Evolutionary conservation across 2,797 vertebrate species (phyloP), one percentile per base, ranked within the genome.

Genomic region (Echiichthys vipera): DNA sequence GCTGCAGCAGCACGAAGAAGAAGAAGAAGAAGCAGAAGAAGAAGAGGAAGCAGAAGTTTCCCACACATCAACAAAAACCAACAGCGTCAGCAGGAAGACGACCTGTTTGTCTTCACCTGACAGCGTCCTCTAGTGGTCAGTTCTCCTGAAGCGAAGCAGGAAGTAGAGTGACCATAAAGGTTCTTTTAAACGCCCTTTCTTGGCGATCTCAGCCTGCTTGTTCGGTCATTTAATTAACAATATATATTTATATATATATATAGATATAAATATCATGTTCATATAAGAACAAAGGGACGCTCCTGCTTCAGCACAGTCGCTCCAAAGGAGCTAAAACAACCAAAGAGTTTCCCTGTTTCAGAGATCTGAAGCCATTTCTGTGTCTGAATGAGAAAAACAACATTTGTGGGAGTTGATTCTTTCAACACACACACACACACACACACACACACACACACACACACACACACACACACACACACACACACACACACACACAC

Each of bases 331-430:
- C n/a, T n/a, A n/a, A n/a, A n/a, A n/a, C n/a, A n/a, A n/a, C n/a
- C n/a, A n/a, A n/a, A n/a, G n/a, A n/a, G n/a, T n/a, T n/a, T n/a
- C n/a, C n/a, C n/a, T n/a, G n/a, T n/a, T n/a, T n/a, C n/a, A n/a
- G n/a, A n/a, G 20, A 11, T 51, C 37, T 25, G 20, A 70, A 43
- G 18, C 27, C 13, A 0, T 12, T 8, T 49, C 18, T 17, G 18
- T 32, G 18, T 51, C 29, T 11, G 2, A 51, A n/a, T 7, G 3
- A 68, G 18, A 45, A 62, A 62, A 67, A 46, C 32, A 46, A 51
- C 50, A 46, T 66, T 22, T n/a, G 66, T 51, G 37, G 64, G 57
- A 63, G 76, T 37, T 24, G 17, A 20, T 39, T 58, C 30, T 36
- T 49, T n/a, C 63, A 49, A 27, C 9, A 57, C 18, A 25, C 40